Conservation (phyloP, 2,888 invertebrate genomes). For the Boloria selene region DNA sequence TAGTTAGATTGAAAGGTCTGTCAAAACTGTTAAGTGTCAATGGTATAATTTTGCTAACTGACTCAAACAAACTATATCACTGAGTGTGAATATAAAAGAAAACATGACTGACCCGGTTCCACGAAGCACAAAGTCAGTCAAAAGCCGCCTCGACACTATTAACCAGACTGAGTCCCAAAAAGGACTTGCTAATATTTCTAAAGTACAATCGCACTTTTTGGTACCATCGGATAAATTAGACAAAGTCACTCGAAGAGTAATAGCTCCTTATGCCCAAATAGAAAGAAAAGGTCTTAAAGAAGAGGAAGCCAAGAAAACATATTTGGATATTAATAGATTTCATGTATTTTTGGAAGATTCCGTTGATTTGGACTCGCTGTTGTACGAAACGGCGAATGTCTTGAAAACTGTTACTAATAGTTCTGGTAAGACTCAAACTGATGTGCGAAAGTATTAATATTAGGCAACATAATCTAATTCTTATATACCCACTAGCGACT, state of each 20-base stretch:
- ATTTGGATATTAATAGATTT: slow-evolving; percentile 71
- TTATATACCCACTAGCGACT: too few relatives aligned
- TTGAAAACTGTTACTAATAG: slow-evolving; percentile 81
- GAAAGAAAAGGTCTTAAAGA: slow-evolving; percentile 68
- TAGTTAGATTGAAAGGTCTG: not conserved
- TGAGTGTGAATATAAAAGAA: not conserved
- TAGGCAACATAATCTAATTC: too few relatives aligned
- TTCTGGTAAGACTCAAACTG: slow-evolving; percentile 61
- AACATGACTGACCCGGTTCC: slow-evolving; percentile 54
- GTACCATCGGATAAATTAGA: slow-evolving; percentile 74
- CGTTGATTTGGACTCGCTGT: slow-evolving; percentile 78
- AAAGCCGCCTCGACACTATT: slow-evolving; percentile 54
- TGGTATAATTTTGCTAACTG: not conserved
- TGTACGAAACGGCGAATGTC: slow-evolving; percentile 82
- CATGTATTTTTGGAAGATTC: slow-evolving; percentile 80
- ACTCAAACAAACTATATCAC: too few relatives aligned
- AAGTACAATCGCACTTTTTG: slow-evolving; percentile 68
- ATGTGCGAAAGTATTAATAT: too few relatives aligned
- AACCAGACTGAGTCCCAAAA: slow-evolving; percentile 36
- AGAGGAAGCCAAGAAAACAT: slow-evolving; percentile 60
- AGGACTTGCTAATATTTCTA: slow-evolving; percentile 40
- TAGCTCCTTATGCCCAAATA: slow-evolving; percentile 82
- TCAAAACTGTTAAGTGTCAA: slow-evolving; percentile 17
- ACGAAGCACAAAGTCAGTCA: slow-evolving; percentile 54
- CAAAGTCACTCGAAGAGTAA: slow-evolving; percentile 80